Evolutionary conservation across 2,113 vertebrate genomes (phyloP).

Genomic region (human (Homo sapiens)): DNA sequence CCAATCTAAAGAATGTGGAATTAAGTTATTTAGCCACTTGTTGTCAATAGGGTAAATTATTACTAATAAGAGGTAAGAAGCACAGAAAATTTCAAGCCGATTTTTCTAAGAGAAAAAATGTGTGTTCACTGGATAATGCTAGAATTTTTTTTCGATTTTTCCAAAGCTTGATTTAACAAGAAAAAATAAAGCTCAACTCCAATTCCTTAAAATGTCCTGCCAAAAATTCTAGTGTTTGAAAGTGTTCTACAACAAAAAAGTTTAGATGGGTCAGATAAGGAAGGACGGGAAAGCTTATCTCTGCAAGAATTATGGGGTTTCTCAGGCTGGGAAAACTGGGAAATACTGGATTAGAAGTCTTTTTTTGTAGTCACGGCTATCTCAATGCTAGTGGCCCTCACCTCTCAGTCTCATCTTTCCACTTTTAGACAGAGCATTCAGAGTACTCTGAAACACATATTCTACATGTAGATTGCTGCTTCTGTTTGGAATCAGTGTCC

Average conservation of each 20-base stretch:
- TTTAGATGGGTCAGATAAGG: not conserved
- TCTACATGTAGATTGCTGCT: not conserved
- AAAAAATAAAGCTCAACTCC: not conserved
- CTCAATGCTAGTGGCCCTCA: not conserved
- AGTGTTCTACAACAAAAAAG: not conserved
- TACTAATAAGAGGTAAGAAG: not conserved
- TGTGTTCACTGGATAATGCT: not conserved
- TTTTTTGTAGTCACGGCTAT: not conserved
- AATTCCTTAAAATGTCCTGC: not conserved
- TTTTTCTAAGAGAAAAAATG: conserved; percentile 37
- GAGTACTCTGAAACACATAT: not conserved
- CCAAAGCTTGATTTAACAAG: conserved; percentile 4
- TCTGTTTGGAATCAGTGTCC: not conserved
- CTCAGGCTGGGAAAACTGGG: not conserved
- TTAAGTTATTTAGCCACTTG: not conserved
- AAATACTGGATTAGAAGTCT: not conserved
- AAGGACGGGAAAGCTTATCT: not conserved
- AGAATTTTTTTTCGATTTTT: not conserved
- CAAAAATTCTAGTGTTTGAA: not conserved
- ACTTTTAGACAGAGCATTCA: not conserved
- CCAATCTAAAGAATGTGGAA: not conserved
- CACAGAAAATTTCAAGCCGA: not conserved
- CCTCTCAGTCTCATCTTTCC: not conserved
- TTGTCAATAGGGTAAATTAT: not conserved
- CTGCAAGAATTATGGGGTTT: not conserved